These are phyloP conservation scores for Erebia palarica DNA, from an alignment of 2,888 invertebrate species.

Conservation along the genomic window DNA sequence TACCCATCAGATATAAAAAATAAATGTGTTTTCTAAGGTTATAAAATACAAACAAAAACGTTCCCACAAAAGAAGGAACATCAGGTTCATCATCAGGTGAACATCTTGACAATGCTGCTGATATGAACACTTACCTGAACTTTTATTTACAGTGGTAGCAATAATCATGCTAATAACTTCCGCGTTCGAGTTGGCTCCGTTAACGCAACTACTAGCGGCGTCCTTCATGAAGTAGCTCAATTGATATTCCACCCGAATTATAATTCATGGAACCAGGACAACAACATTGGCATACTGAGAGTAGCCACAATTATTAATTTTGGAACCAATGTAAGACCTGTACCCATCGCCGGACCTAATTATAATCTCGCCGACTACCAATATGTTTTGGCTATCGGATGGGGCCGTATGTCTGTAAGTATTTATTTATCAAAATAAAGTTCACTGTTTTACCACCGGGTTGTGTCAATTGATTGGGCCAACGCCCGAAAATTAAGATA, in stretches of 20 bases:
- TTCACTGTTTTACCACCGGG: too few relatives aligned
- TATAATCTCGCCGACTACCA: conserved; percentile 13
- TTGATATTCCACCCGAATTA: conserved; percentile 17
- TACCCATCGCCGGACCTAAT: conserved; percentile 15
- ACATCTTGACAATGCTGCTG: too few relatives aligned
- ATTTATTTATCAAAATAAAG: background rate
- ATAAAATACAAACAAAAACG: too few relatives aligned
- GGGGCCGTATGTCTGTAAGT: conserved; percentile 13
- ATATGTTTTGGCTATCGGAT: conserved; percentile 22
- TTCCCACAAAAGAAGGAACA: too few relatives aligned
- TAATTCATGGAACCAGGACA: conserved; percentile 4
- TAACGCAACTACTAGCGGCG: conserved; percentile 3
- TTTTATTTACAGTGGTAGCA: background rate
- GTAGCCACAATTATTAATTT: background rate
- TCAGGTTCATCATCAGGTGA: too few relatives aligned
- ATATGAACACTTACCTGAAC: background rate
- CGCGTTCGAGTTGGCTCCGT: conserved; percentile 17
- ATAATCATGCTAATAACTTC: background rate
- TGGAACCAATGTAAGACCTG: conserved; percentile 9
- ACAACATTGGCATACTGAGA: conserved; percentile 18
- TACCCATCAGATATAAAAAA: too few relatives aligned
- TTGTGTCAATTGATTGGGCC: too few relatives aligned
- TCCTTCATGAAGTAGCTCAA: background rate
- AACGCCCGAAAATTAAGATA: too few relatives aligned
- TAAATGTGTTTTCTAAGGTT: too few relatives aligned